A percentile compares a stretch with the other conserved stretches of the same genome.
These are phyloP conservation scores for Leptosomus discolor DNA, from an alignment of 2,113 vertebrate genomes.

Conservation along the genomic window DNA sequence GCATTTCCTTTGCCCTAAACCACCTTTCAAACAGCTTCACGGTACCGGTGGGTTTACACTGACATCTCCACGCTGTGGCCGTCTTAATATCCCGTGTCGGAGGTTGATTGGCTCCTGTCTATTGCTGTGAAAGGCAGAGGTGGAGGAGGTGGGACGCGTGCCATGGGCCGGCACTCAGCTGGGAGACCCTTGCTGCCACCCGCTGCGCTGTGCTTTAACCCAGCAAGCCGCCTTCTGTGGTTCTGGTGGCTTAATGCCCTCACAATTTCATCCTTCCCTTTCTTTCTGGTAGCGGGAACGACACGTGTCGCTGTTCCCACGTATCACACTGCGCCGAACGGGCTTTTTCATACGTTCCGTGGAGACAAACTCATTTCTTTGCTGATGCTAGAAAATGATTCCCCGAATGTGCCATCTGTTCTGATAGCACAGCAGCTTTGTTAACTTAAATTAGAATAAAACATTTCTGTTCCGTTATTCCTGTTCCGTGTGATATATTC, in stretches of 20 bases:
- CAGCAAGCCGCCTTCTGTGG: accelerated
- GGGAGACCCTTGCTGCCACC: background rate
- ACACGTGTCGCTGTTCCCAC: background rate
- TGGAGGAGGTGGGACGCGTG: accelerated
- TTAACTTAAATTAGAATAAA: background rate
- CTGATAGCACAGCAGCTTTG: background rate
- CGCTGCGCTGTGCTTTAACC: background rate
- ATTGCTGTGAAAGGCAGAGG: accelerated
- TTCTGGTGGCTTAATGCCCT: background rate
- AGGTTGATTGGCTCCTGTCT: background rate
- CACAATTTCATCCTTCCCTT: accelerated
- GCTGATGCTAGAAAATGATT: background rate
- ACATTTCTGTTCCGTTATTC: accelerated
- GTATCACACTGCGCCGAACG: accelerated
- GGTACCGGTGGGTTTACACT: accelerated
- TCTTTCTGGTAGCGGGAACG: background rate
- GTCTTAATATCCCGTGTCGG: accelerated
- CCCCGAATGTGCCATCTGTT: background rate
- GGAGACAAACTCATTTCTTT: background rate
- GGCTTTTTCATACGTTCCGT: background rate
- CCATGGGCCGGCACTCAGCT: background rate
- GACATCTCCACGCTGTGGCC: background rate
- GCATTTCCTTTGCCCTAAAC: no score
- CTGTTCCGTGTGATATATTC: accelerated
- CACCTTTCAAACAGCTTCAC: background rate